Conservation (phyloP, 2,888 invertebrate species). For the Teinopalpus imperialis region DNA sequence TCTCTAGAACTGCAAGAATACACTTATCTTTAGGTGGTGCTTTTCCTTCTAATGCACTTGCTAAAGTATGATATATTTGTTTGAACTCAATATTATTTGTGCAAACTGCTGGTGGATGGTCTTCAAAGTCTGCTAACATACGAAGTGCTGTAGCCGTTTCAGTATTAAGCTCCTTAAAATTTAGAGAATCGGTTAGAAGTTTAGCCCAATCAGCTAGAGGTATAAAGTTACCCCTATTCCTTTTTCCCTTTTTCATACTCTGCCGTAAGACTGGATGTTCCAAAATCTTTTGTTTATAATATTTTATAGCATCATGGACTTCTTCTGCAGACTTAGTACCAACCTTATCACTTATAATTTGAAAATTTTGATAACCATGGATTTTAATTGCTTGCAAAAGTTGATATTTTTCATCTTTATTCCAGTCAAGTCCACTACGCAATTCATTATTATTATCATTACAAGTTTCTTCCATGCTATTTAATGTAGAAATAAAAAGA, state of each 20-base stretch:
- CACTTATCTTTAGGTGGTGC: slow-evolving; percentile 42
- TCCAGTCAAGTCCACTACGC: slow-evolving; percentile 49
- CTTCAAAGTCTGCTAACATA: slow-evolving; percentile 63
- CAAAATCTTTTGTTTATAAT: slow-evolving; percentile 44
- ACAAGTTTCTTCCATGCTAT: slow-evolving; percentile 6
- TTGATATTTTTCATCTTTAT: slow-evolving; percentile 52
- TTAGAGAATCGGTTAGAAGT: slow-evolving; percentile 47
- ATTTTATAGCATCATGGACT: slow-evolving; percentile 45
- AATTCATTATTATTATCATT: neutral
- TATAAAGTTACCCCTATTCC: slow-evolving; percentile 32
- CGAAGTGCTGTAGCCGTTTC: slow-evolving; percentile 57
- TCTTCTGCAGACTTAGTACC: slow-evolving; percentile 46
- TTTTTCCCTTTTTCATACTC: slow-evolving; percentile 23
- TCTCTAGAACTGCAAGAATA: slow-evolving; percentile 44
- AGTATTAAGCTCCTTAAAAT: slow-evolving; percentile 50
- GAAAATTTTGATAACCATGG: slow-evolving; percentile 41
- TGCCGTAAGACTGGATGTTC: slow-evolving; percentile 28
- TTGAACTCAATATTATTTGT: slow-evolving; percentile 56
- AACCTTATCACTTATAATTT: slow-evolving; percentile 40
- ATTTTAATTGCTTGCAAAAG: slow-evolving; percentile 48
- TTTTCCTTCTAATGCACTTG: slow-evolving; percentile 68
- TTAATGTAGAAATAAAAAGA: neutral
- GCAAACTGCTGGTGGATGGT: slow-evolving; percentile 43
- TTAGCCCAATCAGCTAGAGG: slow-evolving; percentile 61
- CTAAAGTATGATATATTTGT: slow-evolving; percentile 55